Evolutionary conservation across 2,888 invertebrate genomes (phyloP).

Genomic region (Panzeria rudis): DNA sequence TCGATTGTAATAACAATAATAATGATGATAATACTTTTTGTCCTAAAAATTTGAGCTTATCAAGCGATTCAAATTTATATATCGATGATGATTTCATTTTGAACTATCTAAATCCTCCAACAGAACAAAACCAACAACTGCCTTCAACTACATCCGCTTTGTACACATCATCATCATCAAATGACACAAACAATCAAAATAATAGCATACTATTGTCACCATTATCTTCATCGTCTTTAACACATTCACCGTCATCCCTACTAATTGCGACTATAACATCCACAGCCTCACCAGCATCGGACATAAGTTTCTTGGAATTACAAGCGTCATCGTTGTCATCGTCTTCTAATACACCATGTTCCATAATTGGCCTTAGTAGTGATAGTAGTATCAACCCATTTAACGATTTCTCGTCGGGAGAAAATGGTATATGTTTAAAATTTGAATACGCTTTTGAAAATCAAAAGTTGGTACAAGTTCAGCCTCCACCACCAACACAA

Average conservation of each 20-base stretch:
- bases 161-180: conserved; percentile 39
- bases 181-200: conserved; percentile 17
- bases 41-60: conserved; percentile 58
- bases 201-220: conserved; percentile 46
- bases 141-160: conserved; percentile 62
- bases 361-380: conserved; percentile 55
- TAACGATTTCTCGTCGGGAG: conserved; percentile 63
- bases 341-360: conserved; percentile 40
- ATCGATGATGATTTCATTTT: conserved; percentile 76
- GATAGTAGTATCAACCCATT: conserved; percentile 49
- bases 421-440: conserved; percentile 80
- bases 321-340: conserved; percentile 33
- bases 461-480: conserved; percentile 82
- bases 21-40: conserved; percentile 63
- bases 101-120: conserved; percentile 72
- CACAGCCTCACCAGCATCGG: conserved; percentile 65
- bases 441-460: conserved; percentile 82
- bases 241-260: conserved; percentile 62
- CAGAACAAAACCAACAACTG: conserved; percentile 68
- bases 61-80: conserved; percentile 70
- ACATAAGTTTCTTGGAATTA: conserved; percentile 72
- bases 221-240: conserved; percentile 48
- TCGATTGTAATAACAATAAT: conserved; percentile 51
- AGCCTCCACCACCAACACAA: conserved; percentile 77
- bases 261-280: conserved; percentile 50